Percentiles rank a stretch among this genome's conserved stretches.
These are phyloP conservation scores for Adela reaumurella DNA, from an alignment of 2,888 invertebrate genomes.

Conservation along the genomic window DNA sequence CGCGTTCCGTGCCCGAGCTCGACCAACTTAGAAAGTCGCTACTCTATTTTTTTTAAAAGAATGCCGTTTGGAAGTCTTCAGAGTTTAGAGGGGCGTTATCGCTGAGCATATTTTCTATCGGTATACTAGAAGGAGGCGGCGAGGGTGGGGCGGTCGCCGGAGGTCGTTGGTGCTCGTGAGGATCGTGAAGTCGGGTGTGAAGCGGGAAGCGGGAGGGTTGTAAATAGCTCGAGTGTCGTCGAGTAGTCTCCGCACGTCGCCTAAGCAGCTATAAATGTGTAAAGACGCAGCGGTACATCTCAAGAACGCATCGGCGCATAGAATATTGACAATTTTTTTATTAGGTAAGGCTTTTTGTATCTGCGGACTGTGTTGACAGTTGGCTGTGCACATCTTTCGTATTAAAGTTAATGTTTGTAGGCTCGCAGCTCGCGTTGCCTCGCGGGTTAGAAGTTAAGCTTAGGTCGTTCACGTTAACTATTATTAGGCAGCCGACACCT, in stretches of 20 bases:
- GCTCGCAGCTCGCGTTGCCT: conserved; percentile 16
- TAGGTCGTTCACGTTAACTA: conserved; percentile 48
- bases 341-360: conserved; percentile 25
- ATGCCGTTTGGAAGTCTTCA: too few species aligned
- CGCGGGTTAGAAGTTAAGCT: conserved; percentile 41
- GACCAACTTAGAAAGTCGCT: too few species aligned
- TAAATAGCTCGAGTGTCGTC: too few species aligned
- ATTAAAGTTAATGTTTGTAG: conserved; percentile 26
- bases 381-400: conserved; percentile 23
- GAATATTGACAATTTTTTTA: neutral
- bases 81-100: too few species aligned
- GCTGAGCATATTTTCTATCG: too few species aligned
- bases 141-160: neutral
- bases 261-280: too few species aligned
- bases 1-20: conserved; percentile 16
- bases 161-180: neutral
- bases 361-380: conserved; percentile 21
- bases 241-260: too few species aligned
- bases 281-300: too few species aligned
- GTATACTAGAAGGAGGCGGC: neutral
- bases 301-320: too few species aligned
- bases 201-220: too few species aligned
- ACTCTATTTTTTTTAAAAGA: too few species aligned
- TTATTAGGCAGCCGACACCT: conserved; percentile 41
- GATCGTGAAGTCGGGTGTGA: neutral